Percentiles rank a stretch among this genome's conserved stretches.
These are phyloP conservation scores for Spialia ferax DNA, from an alignment of 2,888 invertebrate species.

Conservation along the genomic window DNA sequence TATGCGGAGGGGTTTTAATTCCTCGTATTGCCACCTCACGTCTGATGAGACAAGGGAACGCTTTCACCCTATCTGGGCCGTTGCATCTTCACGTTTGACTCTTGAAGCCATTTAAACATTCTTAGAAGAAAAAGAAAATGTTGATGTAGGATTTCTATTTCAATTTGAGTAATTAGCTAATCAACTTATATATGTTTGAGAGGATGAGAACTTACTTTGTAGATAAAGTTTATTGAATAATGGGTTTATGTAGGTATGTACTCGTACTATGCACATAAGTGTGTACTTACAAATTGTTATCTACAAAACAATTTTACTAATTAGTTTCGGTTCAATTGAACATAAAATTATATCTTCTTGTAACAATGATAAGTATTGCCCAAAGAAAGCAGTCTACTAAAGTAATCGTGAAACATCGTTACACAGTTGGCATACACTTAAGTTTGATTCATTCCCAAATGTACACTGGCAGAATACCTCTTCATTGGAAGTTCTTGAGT, in stretches of 20 bases:
- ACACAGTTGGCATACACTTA: background rate
- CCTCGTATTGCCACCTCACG: slow-evolving; percentile 70
- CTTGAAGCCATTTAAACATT: background rate
- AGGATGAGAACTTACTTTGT: no score
- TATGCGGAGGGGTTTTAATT: slow-evolving; percentile 75
- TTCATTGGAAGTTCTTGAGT: slow-evolving; percentile 31
- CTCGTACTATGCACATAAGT: no score
- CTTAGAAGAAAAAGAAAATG: background rate
- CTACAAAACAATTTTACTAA: no score
- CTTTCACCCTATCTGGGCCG: slow-evolving; percentile 51
- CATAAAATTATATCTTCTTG: background rate
- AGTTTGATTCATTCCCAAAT: background rate
- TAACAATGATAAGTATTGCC: no score
- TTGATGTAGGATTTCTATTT: no score
- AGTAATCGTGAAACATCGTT: no score
- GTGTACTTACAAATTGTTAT: no score
- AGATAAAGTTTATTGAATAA: no score
- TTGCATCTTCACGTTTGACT: slow-evolving; percentile 17
- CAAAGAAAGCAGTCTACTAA: background rate
- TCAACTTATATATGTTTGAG: no score
- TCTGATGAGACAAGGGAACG: slow-evolving; percentile 70
- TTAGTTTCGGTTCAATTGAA: background rate
- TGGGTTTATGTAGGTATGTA: no score
- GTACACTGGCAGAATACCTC: slow-evolving; percentile 4
- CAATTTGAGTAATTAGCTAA: no score